A percentile compares a stretch with the other conserved stretches of the same genome.
phyloP scores from a whole-genome alignment of 1,140 invertebrate species.

The Tetramorium parvispinum region DNA sequence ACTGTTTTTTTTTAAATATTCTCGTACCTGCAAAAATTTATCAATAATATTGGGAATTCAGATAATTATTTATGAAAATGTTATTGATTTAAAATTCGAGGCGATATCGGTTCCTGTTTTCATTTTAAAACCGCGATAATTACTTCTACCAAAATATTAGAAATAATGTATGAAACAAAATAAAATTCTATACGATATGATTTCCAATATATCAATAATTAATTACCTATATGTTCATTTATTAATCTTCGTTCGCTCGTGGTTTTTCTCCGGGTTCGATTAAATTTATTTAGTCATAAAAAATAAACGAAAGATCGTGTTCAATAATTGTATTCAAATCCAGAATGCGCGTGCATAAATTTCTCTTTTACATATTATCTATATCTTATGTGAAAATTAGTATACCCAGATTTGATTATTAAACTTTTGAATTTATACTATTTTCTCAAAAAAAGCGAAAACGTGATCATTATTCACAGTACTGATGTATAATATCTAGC shows the following conservation, averaged over 20 bases:
- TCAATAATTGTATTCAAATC: neutral
- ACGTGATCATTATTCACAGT: neutral
- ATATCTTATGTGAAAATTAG: neutral
- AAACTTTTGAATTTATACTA: neutral
- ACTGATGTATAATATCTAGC: neutral
- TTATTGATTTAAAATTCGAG: conserved; percentile 35
- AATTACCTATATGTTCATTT: conserved; percentile 18
- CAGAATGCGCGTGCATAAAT: neutral
- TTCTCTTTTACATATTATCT: neutral
- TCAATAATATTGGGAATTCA: conserved; percentile 24
- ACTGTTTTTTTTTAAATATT: conserved; percentile 8
- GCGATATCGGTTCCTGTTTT: conserved; percentile 2
- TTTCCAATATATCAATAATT: conserved; percentile 43
- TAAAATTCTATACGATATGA: conserved; percentile 19
- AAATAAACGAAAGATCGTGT: conserved; percentile 14
- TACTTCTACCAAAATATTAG: conserved; percentile 7
- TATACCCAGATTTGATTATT: neutral
- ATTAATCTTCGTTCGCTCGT: neutral
- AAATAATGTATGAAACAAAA: conserved; percentile 25
- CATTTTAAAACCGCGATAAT: conserved; percentile 18
- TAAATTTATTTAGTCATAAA: conserved; percentile 15
- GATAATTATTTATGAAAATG: conserved; percentile 12
- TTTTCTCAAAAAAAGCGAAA: neutral
- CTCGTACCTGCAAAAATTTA: neutral
- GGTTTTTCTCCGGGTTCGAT: neutral